Conservation (phyloP, 1,140 invertebrate genomes). For the Papilio aristodemus region DNA sequence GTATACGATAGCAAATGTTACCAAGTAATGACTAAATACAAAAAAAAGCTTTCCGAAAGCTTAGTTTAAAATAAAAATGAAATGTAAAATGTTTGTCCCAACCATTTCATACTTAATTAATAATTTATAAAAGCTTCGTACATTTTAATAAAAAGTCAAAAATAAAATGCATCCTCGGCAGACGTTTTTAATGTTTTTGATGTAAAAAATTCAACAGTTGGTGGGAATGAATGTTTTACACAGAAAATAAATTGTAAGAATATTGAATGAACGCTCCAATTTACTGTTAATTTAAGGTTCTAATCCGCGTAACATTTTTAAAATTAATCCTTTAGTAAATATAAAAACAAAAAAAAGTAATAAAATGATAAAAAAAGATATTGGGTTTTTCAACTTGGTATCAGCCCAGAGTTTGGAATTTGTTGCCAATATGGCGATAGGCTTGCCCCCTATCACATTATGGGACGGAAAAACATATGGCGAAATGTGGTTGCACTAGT, state of each 20-base stretch:
- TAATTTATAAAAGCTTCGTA: constrained; percentile 12
- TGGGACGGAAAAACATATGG: too few relatives aligned
- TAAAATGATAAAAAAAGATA: too few relatives aligned
- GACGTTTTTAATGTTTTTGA: neutral
- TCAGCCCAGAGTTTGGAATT: too few relatives aligned
- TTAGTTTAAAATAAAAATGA: neutral
- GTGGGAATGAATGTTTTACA: neutral
- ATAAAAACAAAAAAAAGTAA: too few relatives aligned
- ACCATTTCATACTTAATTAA: constrained; percentile 3
- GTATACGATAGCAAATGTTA: neutral
- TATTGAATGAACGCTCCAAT: neutral
- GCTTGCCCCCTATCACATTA: too few relatives aligned
- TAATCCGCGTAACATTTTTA: neutral
- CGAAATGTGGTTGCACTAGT: too few relatives aligned
- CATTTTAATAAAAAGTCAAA: neutral
- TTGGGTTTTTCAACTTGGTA: too few relatives aligned
- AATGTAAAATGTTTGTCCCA: neutral
- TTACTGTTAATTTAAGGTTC: neutral
- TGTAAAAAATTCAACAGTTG: constrained; percentile 6
- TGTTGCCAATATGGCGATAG: too few relatives aligned
- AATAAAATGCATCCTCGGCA: constrained; percentile 7
- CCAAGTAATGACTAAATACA: neutral
- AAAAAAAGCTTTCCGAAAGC: neutral
- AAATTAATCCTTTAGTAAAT: too few relatives aligned
- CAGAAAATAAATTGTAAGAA: neutral